Evolutionary conservation across 2,888 invertebrate species (phyloP).

Genomic region (Microchrysa polita): DNA sequence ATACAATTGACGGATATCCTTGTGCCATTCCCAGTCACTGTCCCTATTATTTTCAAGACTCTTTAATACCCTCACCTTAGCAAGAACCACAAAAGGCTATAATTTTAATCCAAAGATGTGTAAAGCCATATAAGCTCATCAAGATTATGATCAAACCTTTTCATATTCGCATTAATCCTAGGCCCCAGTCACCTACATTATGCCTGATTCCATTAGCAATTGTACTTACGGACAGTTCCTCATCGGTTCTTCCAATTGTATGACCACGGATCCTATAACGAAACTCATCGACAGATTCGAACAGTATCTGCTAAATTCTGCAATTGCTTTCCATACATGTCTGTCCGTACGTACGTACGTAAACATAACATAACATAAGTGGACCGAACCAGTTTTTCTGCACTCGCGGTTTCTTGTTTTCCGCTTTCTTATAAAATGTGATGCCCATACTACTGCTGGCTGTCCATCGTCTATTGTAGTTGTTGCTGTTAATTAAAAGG

Average conservation of each 20-base stretch:
- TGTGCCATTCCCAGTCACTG: neutral
- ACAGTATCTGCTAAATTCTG: too few species aligned
- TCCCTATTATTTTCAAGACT: neutral
- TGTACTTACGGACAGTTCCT: too few species aligned
- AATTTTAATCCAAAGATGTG: slow-evolving; percentile 14
- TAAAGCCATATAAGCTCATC: slow-evolving; percentile 11
- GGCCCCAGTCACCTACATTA: slow-evolving; percentile 28
- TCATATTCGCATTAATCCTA: slow-evolving; percentile 31
- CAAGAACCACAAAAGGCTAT: neutral
- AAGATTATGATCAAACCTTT: slow-evolving; percentile 26
- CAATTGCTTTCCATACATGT: too few species aligned
- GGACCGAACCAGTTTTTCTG: slow-evolving; percentile 17
- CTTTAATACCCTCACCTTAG: neutral
- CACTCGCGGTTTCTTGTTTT: slow-evolving; percentile 20
- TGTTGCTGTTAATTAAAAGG: slow-evolving; percentile 10
- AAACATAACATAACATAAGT: neutral
- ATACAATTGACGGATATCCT: neutral
- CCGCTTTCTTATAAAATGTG: neutral
- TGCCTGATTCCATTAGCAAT: neutral
- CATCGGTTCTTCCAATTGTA: slow-evolving; percentile 14
- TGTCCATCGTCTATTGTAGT: neutral
- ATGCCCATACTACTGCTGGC: too few species aligned
- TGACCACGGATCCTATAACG: neutral
- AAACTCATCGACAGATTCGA: neutral
- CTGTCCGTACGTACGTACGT: too few species aligned